Evolutionary conservation across 2,113 vertebrate species (phyloP).

Genomic region (Zosterops hypoxanthus): DNA sequence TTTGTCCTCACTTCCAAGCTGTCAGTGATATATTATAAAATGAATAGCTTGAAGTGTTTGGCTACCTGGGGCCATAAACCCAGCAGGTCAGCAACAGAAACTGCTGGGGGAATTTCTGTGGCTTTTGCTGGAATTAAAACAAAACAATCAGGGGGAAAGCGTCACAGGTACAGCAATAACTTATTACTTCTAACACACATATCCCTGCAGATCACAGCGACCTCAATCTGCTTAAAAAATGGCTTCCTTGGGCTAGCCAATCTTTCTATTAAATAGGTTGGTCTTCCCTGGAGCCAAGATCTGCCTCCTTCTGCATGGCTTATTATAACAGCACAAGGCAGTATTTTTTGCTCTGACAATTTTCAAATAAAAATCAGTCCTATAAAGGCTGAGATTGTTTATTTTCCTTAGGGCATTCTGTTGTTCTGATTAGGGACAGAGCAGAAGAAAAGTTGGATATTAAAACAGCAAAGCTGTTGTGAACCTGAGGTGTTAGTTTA

Average conservation of each 20-base stretch:
- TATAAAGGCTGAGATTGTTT: slow-evolving; percentile 13
- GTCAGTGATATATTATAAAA: slow-evolving; percentile 14
- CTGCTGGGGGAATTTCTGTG: background rate
- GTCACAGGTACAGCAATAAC: background rate
- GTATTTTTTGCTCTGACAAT: slow-evolving; percentile 32
- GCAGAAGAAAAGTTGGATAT: background rate
- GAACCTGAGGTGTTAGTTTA: background rate
- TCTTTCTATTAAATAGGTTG: slow-evolving; percentile 50
- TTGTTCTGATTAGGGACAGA: slow-evolving; percentile 10
- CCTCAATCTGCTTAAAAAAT: slow-evolving; percentile 64
- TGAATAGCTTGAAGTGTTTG: slow-evolving; percentile 21
- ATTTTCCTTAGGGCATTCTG: slow-evolving; percentile 27
- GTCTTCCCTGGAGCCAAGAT: slow-evolving; percentile 56
- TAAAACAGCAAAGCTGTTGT: slow-evolving; percentile 7
- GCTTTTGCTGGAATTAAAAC: slow-evolving; percentile 62
- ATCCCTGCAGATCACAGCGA: slow-evolving; percentile 47
- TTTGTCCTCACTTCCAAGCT: background rate
- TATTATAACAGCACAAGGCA: slow-evolving; percentile 33
- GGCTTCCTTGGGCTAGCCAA: slow-evolving; percentile 43
- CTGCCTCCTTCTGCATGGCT: slow-evolving; percentile 36
- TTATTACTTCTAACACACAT: slow-evolving; percentile 47
- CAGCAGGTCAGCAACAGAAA: slow-evolving; percentile 30
- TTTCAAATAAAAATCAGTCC: slow-evolving; percentile 40
- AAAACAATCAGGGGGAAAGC: slow-evolving; percentile 43
- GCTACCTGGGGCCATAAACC: slow-evolving; percentile 25